Evolutionary conservation across 2,113 vertebrate genomes (phyloP).

Genomic region (Rhinoderma darwinii): DNA sequence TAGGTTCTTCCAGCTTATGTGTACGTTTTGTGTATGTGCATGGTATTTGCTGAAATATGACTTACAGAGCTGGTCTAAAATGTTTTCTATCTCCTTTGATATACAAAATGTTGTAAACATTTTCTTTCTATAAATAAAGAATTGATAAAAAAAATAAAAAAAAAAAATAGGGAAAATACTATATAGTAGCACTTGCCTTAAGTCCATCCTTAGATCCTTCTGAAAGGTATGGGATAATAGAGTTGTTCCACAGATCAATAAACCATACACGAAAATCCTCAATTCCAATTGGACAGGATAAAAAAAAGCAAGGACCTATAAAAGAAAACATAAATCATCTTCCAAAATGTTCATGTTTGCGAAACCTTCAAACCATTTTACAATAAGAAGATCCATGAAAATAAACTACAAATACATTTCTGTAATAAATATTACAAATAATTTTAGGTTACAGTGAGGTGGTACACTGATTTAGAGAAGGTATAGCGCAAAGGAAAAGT

Average conservation of each 20-base stretch:
- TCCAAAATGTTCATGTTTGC: neutral
- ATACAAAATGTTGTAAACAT: too few relatives aligned
- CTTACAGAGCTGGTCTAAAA: too few relatives aligned
- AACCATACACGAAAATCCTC: conserved; percentile 95
- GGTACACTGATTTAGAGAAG: too few relatives aligned
- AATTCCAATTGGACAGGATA: conserved; percentile 92
- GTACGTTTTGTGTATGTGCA: too few relatives aligned
- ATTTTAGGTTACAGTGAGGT: neutral
- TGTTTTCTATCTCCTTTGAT: too few relatives aligned
- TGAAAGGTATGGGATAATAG: conserved; percentile 96
- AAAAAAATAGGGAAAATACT: too few relatives aligned
- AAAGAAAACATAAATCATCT: neutral
- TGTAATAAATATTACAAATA: neutral
- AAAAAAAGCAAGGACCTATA: conserved; percentile 94
- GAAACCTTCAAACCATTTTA: neutral
- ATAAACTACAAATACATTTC: neutral
- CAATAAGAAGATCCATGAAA: neutral
- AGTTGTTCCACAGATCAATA: conserved; percentile 97
- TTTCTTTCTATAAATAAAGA: too few relatives aligned
- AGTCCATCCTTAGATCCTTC: conserved; percentile 94
- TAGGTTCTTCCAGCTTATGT: too few relatives aligned
- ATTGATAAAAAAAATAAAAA: too few relatives aligned
- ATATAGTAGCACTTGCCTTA: conserved; percentile 76
- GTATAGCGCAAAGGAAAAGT: neutral
- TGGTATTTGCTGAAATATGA: too few relatives aligned